Base-by-base conservation (phyloP, 2,888 invertebrate species). In the Eupithecia subfuscata region DNA sequence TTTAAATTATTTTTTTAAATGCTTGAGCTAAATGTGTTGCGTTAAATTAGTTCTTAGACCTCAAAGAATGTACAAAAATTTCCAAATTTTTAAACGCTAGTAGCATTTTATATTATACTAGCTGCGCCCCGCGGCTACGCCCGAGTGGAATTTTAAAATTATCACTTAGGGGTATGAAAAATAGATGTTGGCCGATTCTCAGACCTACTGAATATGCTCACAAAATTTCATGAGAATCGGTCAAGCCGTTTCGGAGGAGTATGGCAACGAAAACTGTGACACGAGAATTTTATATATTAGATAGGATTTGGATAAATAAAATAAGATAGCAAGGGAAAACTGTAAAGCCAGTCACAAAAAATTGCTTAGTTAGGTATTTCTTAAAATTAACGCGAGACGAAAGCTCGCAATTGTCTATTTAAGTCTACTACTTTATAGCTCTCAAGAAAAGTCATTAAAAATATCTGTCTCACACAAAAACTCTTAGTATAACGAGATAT, bases 401-500 rank as follows among this genome's bases (percentile, higher is more conserved):
- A 14, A 45, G 7, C 48, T 48, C 8, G 22, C 52, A 1, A 56
- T 22, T n/a, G n/a, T 56, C 18, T 48, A n/a, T 56, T 22, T 22
- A 56, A 56, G 22, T n/a, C 22, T 56, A 4, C 11, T 56, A 56
- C 9, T 68, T 70, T 73, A 75, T 43, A 60, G 43, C 60, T 37
- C 70, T 45, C 63, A 76, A 65, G 52, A 70, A 34, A 22, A 52
- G 30, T 60, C 69, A 40, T 70, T 72, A 68, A 85, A 82, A 83
- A 72, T 81, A 79, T 81, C 80, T 83, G 81, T 83, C 83, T 81
- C 79, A 83, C 81, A 81, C 75, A 80, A 81, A 84, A 79, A 79
- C 79, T 82, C 83, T 81, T 82, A 83, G 78, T 78, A 78, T 83
- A 87, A 84, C 82, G 85, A 86, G 84, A 83, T 83, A 86, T 86